These are phyloP conservation scores for Laothoe populi DNA, from an alignment of 2,888 invertebrate species.

Conservation along the genomic window DNA sequence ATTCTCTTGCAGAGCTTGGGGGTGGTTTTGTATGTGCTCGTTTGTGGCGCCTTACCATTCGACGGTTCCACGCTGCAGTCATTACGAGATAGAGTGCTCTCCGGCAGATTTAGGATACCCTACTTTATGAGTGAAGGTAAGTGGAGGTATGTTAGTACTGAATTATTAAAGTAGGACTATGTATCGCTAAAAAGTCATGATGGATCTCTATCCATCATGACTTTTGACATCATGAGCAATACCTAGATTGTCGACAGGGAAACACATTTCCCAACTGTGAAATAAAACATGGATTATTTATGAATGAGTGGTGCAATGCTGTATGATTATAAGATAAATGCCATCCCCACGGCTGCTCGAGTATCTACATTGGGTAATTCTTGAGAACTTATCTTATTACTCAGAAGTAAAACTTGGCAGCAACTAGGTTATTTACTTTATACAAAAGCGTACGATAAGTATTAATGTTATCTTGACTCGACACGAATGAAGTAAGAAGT, in stretches of 20 bases:
- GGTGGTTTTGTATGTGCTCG: conserved; percentile 97
- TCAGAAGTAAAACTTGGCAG: conserved; percentile 12
- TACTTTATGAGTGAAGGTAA: conserved; percentile 99
- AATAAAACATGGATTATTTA: conserved; percentile 18
- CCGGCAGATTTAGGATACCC: conserved; percentile 97
- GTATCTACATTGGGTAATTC: conserved; percentile 20
- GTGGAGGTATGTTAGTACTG: too few relatives aligned
- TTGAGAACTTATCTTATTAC: conserved; percentile 23
- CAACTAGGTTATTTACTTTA: conserved; percentile 23
- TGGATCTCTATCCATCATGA: too few relatives aligned
- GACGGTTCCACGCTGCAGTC: conserved; percentile 97
- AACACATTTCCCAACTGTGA: conserved; percentile 1
- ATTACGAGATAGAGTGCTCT: conserved; percentile 95
- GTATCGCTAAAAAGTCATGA: too few relatives aligned
- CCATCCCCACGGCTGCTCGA: conserved; percentile 25
- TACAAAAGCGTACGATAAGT: conserved; percentile 16
- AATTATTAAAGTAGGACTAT: too few relatives aligned
- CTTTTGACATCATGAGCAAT: too few relatives aligned
- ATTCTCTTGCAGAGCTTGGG: conserved; percentile 91
- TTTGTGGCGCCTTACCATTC: conserved; percentile 98
- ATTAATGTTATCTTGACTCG: background rate
- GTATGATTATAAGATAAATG: conserved; percentile 23
- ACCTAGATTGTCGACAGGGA: background rate
- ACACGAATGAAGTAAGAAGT: conserved; percentile 1
- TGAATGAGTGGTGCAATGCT: conserved; percentile 23